Conservation (phyloP, 2,113 vertebrate genomes). For the Saimiri boliviensis region DNA sequence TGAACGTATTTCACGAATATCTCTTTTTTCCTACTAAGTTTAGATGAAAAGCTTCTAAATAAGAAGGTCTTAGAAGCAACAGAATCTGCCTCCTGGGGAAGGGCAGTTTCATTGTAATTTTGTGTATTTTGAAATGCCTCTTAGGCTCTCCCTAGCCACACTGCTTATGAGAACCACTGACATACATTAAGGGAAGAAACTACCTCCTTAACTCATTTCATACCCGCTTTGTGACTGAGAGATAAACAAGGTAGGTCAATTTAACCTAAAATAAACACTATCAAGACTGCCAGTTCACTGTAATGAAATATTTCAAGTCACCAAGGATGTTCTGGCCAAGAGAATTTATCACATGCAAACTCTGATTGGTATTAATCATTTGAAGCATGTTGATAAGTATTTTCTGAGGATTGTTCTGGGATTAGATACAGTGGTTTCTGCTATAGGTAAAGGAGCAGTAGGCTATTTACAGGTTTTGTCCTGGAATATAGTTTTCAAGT, state of each 20-base stretch:
- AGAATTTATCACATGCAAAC: background rate
- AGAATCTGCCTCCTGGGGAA: background rate
- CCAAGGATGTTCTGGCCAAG: background rate
- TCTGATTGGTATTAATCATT: background rate
- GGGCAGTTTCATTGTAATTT: background rate
- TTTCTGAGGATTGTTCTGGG: background rate
- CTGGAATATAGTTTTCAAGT: background rate
- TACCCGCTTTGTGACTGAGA: background rate
- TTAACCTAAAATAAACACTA: background rate
- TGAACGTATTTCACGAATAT: background rate
- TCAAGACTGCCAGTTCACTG: background rate
- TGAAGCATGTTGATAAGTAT: background rate
- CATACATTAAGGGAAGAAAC: background rate
- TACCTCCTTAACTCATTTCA: background rate
- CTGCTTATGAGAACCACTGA: background rate
- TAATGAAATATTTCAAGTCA: background rate
- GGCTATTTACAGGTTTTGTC: background rate
- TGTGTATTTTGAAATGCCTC: background rate
- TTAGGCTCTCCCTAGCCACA: background rate
- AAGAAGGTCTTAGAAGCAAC: background rate
- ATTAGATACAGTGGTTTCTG: background rate
- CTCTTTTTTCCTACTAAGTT: background rate
- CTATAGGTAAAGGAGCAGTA: background rate
- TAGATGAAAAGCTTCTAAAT: background rate
- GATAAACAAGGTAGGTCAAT: background rate